Evolutionary conservation across 2,797 vertebrate genomes (phyloP).

Genomic region (Lemur catta): DNA sequence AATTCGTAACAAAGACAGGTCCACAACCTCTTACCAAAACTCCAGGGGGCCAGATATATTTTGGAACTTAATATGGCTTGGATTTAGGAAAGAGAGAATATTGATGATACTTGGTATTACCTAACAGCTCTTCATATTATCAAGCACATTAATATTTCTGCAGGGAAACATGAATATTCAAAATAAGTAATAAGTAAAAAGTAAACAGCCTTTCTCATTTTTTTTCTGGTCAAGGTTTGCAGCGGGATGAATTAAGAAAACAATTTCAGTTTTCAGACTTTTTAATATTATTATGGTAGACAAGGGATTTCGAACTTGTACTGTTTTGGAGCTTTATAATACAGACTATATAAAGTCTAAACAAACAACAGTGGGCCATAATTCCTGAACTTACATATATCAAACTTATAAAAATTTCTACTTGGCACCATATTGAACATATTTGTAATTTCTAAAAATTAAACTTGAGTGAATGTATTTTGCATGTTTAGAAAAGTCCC

Average conservation of each 20-base stretch:
- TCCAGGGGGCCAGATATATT: neutral
- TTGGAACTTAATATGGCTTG: neutral
- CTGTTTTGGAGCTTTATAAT: neutral
- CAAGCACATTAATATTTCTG: neutral
- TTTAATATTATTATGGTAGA: neutral
- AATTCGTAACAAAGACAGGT: neutral
- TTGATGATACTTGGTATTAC: neutral
- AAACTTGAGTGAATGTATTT: neutral
- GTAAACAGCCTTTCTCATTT: neutral
- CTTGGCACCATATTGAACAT: neutral
- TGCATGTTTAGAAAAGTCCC: neutral
- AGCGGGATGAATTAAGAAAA: neutral
- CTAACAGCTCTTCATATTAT: neutral
- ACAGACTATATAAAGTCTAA: neutral
- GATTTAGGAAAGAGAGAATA: neutral
- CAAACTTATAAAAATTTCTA: neutral
- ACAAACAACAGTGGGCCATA: neutral
- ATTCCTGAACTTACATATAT: neutral
- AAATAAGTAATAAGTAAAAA: neutral
- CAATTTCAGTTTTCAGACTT: neutral
- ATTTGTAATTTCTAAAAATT: neutral
- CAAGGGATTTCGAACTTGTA: neutral
- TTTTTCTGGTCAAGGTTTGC: neutral
- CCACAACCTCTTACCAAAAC: neutral
- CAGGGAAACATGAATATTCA: neutral